These are phyloP conservation scores for Ursus arctos DNA, from an alignment of 2,113 vertebrate genomes.

Conservation along the genomic window DNA sequence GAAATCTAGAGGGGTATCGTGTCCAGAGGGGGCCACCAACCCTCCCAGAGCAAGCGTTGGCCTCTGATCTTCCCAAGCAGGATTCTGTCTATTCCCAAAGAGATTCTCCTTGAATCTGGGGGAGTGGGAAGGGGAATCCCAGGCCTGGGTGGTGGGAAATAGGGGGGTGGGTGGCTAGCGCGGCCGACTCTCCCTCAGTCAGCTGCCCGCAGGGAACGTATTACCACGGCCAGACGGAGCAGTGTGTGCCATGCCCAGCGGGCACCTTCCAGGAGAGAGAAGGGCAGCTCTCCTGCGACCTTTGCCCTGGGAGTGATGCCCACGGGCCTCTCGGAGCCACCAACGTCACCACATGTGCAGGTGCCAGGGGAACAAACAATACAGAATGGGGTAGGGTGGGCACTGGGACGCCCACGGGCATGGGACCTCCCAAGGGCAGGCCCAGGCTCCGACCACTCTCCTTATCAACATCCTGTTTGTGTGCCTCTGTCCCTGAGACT, in stretches of 20 bases:
- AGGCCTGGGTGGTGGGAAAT: constrained; percentile 67
- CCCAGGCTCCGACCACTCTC: constrained; percentile 69
- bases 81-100: constrained; percentile 25
- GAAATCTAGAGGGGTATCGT: neutral
- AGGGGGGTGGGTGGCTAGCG: constrained; percentile 78
- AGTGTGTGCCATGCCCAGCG: constrained; percentile 95
- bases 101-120: constrained; percentile 54
- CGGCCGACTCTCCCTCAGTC: constrained; percentile 93
- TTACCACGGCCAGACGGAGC: constrained; percentile 97
- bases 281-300: constrained; percentile 98
- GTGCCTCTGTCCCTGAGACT: constrained; percentile 43
- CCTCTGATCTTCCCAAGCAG: neutral
- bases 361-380: constrained; percentile 86
- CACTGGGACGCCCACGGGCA: constrained; percentile 58
- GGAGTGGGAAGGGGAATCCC: constrained; percentile 50
- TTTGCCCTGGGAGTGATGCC: constrained; percentile 96
- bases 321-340: constrained; percentile 94
- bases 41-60: neutral
- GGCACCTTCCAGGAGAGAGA: constrained; percentile 99
- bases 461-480: neutral
- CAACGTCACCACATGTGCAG: constrained; percentile 96
- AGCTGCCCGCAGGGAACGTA: constrained; percentile 97
- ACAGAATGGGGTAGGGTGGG: constrained; percentile 75
- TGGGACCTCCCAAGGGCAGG: constrained; percentile 73
- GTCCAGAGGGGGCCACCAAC: neutral